Conservation (phyloP, 2,113 vertebrate species). For the Micronycteris hirsuta region DNA sequence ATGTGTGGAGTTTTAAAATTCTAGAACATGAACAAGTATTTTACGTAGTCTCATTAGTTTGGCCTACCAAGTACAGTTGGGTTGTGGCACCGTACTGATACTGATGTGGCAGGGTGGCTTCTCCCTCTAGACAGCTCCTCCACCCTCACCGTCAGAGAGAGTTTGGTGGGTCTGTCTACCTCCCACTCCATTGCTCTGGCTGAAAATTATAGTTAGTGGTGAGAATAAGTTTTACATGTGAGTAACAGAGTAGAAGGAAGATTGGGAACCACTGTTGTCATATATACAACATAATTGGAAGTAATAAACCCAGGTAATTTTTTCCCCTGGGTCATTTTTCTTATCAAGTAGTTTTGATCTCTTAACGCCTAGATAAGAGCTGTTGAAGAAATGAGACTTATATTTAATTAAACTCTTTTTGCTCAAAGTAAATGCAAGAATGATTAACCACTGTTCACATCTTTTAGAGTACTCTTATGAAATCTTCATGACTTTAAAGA, state of each 20-base stretch:
- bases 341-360: conserved; percentile 49
- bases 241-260: not conserved
- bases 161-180: not conserved
- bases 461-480: conserved; percentile 38
- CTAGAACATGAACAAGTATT: not conserved
- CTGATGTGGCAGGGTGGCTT: not conserved
- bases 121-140: not conserved
- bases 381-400: conserved; percentile 22
- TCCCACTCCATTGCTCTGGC: not conserved
- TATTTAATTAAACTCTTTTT: conserved; percentile 55
- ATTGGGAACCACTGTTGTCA: not conserved
- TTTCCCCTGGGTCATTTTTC: not conserved
- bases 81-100: not conserved
- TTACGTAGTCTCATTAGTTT: not conserved
- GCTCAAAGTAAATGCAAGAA: conserved; percentile 37
- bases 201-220: not conserved
- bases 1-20: conserved; percentile 30
- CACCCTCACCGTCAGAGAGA: not conserved
- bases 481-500: conserved; percentile 1
- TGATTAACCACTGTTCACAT: not conserved
- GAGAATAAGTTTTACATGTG: not conserved
- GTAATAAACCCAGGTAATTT: not conserved
- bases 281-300: not conserved
- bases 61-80: not conserved
- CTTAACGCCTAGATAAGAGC: conserved; percentile 29